Evolutionary conservation across 1,140 invertebrate species (phyloP), one percentile per base, ranked within the genome.

Genomic region (Drosophila repletoides): DNA sequence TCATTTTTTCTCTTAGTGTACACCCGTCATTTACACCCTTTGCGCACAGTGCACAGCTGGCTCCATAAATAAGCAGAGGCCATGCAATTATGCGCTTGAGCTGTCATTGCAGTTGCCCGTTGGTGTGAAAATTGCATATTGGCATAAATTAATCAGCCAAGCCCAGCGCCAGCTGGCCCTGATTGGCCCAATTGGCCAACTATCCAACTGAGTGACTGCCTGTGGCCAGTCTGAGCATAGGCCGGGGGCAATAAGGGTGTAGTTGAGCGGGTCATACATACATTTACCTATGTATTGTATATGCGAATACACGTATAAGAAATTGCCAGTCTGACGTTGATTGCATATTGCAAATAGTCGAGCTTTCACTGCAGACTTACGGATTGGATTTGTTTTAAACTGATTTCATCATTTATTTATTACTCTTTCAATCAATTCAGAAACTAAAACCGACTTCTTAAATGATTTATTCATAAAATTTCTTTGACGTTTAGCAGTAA

Each of bases 61-160:
- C 40, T 34, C 51, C 76, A 84, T 83, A 83, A 83, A 83, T 84
- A 83, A 79, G 66, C 61, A 45, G 56, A 58, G 45, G 65, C 70
- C 74, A 74, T 61, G 79, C 79, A 83, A 83, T 83, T 83, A 83
- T 83, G 66, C 79, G 79, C 79, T 72, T 74, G 79, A 77, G 71
- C 79, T 83, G 79, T 79, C 79, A 79, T 64, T 83, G 70, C 79
- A 63, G 58, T 43, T 83, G 77, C 69, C 76, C 77, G 65, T 71
- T 77, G 79, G 79, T 83, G 79, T 84, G 79, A 83, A 83, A 84
- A 83, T 83, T 84, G 79, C 79, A 83, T 83, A 83, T 83, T 84
- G 79, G 79, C 70, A 83, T 84, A 83, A 83, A 83, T 83, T 83
- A 83, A 83, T 83, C 79, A 84, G 79, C 56, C 65, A 63, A 29